Evolutionary conservation across 1,140 invertebrate genomes (phyloP), one percentile per base, ranked within the genome.

Genomic region (Cyclargus thomasi): DNA sequence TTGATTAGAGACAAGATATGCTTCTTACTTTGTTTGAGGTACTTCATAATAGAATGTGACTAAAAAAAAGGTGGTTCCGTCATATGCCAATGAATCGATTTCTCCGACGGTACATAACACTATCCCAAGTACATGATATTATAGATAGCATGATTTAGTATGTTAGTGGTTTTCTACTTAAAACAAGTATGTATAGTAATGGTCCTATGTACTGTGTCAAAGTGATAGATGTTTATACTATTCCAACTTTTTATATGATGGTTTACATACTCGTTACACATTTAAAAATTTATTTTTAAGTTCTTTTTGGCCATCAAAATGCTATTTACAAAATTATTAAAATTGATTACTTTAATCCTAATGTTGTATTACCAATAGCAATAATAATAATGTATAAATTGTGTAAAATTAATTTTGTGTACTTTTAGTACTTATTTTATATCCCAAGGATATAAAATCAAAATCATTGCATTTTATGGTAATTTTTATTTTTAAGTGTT

Each of bases 401-500:
- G 39, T 14, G 39, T 47, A 47, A 14, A 55, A 55, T 55, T 20
- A 55, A 55, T 55, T 55, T 18, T 55, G 0, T 55, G 53, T 55
- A 17, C 53, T 55, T 2, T 47, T 47, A 14, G 39, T 55, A 55
- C 18, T 17, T 55, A 55, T 20, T 55, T 55, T 55, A 18, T 55
- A 55, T 55, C 18, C 53, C 17, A 55, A n/a, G 53, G 18, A 55
- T 18, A 55, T 55, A 39, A 65, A n/a, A 53, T 2, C 17, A 23
- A n/a, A 63, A 16, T 70, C 23, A 71, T 29, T 69, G 72, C 72
- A 74, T 74, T 74, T 74, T 71, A 35, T 69, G 64, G 65, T 57
- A 67, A 22, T 71, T 67, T 36, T 63, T 73, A 70, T 68, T 67
- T 20, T 67, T 74, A 74, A 74, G 72, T 65, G 67, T 74, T 74